These are phyloP conservation scores for Oscheius sp. DNA, from an alignment of 2,888 invertebrate species.

Conservation along the genomic window DNA sequence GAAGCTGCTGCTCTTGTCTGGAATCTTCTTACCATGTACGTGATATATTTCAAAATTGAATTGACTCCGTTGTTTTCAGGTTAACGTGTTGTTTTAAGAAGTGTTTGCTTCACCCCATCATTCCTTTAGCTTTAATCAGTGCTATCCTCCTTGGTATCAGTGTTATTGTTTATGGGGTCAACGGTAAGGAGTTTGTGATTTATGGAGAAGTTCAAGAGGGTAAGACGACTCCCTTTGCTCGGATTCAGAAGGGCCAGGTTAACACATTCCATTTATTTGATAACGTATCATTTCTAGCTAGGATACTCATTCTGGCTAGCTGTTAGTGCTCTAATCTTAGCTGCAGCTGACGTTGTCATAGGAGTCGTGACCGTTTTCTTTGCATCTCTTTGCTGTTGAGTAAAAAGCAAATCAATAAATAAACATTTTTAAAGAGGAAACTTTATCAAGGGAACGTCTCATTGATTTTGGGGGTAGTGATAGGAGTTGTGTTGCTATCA, in stretches of 20 bases:
- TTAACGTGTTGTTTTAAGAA: conserved; percentile 34
- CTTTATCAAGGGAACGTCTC: conserved; percentile 5
- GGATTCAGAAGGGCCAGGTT: conserved; percentile 16
- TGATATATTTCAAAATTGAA: not conserved
- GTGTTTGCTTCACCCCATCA: conserved; percentile 30
- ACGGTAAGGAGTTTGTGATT: conserved; percentile 37
- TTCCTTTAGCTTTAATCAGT: conserved; percentile 3
- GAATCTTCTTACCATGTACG: conserved; percentile 32
- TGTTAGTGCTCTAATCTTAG: conserved; percentile 47
- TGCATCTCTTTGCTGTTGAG: conserved; percentile 55
- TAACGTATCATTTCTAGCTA: conserved; percentile 38
- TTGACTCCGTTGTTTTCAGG: not conserved
- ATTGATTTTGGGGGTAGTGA: conserved; percentile 17
- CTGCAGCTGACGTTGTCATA: conserved; percentile 52
- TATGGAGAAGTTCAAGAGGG: not conserved
- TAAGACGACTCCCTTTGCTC: not conserved
- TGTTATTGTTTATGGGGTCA: conserved; percentile 36
- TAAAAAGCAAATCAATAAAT: not conserved
- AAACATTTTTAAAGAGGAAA: conserved; percentile 9
- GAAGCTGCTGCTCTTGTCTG: conserved; percentile 21
- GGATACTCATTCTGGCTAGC: conserved; percentile 61
- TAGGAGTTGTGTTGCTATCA: conserved; percentile 9
- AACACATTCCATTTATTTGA: not conserved
- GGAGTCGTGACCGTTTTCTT: conserved; percentile 49
- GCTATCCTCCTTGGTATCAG: conserved; percentile 32